Percentiles rank a stretch among this genome's conserved stretches.
phyloP scores from a whole-genome alignment of 2,797 vertebrate species.

The Melanitta fusca region DNA sequence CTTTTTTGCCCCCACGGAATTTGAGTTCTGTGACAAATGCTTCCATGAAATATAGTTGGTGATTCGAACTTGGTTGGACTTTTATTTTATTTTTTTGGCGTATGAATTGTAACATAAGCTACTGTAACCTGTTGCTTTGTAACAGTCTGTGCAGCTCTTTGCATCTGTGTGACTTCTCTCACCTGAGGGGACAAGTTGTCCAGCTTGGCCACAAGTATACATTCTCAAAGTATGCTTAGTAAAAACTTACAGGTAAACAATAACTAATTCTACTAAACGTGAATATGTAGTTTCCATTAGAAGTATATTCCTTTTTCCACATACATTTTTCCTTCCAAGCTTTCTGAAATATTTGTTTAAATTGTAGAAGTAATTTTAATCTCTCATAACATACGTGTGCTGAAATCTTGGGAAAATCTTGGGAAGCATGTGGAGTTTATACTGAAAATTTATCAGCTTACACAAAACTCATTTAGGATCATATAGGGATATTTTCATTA shows the following conservation, averaged over 20 bases:
- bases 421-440: not conserved
- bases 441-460: not conserved
- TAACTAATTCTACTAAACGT: not conserved
- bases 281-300: not conserved
- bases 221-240: not conserved
- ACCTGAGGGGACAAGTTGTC: no score
- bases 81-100: not conserved
- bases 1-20: not conserved
- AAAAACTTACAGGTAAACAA: not conserved
- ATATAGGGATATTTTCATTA: not conserved
- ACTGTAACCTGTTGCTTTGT: rapidly evolving
- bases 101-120: not conserved
- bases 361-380: not conserved
- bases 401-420: not conserved
- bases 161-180: not conserved
- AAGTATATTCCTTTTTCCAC: not conserved
- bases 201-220: not conserved
- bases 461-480: not conserved
- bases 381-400: not conserved
- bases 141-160: not conserved
- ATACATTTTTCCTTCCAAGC: not conserved
- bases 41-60: not conserved
- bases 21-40: not conserved
- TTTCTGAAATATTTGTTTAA: not conserved
- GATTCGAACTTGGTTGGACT: not conserved